A percentile compares a stretch with the other conserved stretches of the same genome.
phyloP scores from a whole-genome alignment of 2,888 invertebrate genomes.

The Mamestra brassicae region DNA sequence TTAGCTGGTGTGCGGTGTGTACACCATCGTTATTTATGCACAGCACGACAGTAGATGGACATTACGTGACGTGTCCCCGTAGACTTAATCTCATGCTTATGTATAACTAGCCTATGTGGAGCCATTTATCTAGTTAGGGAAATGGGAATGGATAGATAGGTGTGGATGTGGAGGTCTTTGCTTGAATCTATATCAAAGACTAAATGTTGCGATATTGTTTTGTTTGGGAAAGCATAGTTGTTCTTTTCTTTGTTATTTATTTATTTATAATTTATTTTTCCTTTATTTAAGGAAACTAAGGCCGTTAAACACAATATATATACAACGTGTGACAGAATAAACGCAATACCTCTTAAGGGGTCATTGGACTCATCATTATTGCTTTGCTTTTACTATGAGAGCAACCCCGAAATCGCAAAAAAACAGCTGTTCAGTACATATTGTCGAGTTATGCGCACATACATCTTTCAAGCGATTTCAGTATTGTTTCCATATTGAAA shows the following conservation, averaged over 20 bases:
- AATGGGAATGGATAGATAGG: constrained; percentile 38
- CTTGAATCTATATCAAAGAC: neutral
- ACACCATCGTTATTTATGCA: constrained; percentile 64
- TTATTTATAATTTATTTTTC: no score
- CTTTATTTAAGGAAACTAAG: no score
- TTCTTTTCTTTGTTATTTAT: neutral
- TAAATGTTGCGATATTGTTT: neutral
- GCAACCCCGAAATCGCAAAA: no score
- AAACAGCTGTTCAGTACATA: no score
- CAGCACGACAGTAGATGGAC: constrained; percentile 66
- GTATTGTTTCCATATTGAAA: no score
- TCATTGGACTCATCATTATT: no score
- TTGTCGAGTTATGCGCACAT: no score
- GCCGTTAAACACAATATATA: no score
- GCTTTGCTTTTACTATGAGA: no score
- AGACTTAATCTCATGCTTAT: constrained; percentile 64
- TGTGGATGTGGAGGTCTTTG: constrained; percentile 11
- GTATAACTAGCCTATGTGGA: constrained; percentile 57
- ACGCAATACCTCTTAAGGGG: no score
- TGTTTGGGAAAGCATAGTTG: neutral
- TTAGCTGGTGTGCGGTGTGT: constrained; percentile 47
- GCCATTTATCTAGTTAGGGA: constrained; percentile 63
- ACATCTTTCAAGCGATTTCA: no score
- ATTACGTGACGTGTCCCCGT: constrained; percentile 65
- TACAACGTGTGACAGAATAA: no score